phyloP scores from a whole-genome alignment of 2,797 vertebrate genomes.

The Diplodus puntazzo region DNA sequence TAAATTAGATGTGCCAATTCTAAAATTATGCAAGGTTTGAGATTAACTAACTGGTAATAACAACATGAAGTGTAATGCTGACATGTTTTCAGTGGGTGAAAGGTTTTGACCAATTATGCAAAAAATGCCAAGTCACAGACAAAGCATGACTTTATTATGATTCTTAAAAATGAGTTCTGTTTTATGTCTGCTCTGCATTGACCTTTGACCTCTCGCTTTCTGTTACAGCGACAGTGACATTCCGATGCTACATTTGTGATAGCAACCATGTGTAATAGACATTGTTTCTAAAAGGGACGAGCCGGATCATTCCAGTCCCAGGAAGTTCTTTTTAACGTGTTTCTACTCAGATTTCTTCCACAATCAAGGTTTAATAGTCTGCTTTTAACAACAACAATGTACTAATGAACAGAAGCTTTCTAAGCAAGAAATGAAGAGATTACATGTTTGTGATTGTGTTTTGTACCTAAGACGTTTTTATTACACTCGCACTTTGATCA shows the following conservation, averaged over 20 bases:
- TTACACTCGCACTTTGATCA: constrained; percentile 68
- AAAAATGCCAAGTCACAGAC: not conserved
- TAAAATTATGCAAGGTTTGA: not conserved
- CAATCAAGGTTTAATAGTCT: not conserved
- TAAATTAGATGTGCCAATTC: constrained; percentile 9
- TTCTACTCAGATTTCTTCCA: not conserved
- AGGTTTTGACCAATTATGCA: not conserved
- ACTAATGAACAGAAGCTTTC: constrained; percentile 19
- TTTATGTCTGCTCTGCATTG: constrained; percentile 11
- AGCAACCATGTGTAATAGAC: not conserved
- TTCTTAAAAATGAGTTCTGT: not conserved
- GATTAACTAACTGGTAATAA: constrained; percentile 19
- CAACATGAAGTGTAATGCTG: not conserved
- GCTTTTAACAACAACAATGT: constrained; percentile 18
- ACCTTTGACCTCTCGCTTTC: constrained; percentile 51
- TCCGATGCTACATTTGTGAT: not conserved
- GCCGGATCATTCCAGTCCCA: constrained; percentile 6
- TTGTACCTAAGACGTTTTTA: constrained; percentile 42
- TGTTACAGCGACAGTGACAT: constrained; percentile 20
- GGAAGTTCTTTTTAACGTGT: not conserved
- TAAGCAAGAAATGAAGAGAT: constrained; percentile 36
- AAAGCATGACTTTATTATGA: not conserved
- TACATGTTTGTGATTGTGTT: constrained; percentile 36
- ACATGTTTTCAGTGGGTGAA: not conserved
- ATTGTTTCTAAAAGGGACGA: not conserved